Conservation (phyloP, 2,797 vertebrate genomes). For the Steatocranus sp. region DNA sequence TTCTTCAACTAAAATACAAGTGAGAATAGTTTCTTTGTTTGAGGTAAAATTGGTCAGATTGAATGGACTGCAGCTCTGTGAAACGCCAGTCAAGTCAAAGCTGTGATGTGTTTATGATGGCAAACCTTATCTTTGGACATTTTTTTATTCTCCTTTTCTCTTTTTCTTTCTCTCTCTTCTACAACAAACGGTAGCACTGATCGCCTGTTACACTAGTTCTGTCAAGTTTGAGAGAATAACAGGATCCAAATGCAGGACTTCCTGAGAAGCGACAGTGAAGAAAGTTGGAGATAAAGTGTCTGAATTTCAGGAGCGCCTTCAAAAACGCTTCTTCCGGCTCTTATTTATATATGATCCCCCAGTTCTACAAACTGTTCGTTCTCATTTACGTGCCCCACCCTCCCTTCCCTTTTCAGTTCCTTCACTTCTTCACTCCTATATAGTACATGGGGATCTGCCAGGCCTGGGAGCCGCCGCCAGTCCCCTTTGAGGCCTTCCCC, state of each 20-base stretch:
- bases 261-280: neutral
- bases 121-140: neutral
- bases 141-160: neutral
- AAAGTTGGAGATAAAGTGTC: neutral
- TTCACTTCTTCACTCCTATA: neutral
- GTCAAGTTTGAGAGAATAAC: neutral
- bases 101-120: neutral
- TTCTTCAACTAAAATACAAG: neutral
- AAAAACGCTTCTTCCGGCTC: neutral
- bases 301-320: neutral
- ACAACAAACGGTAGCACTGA: neutral
- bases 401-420: neutral
- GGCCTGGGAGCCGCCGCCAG: neutral
- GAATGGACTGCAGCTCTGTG: neutral
- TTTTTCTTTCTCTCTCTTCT: neutral
- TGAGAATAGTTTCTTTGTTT: neutral
- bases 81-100: neutral
- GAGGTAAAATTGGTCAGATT: neutral
- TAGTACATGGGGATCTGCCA: neutral
- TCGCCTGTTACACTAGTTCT: neutral
- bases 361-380: neutral
- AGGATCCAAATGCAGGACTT: neutral
- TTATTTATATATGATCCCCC: neutral
- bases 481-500: neutral
- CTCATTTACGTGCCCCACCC: neutral